Evolutionary conservation across 1,140 invertebrate genomes (phyloP), one percentile per base, ranked within the genome.

Genomic region (Drosophila mayri): DNA sequence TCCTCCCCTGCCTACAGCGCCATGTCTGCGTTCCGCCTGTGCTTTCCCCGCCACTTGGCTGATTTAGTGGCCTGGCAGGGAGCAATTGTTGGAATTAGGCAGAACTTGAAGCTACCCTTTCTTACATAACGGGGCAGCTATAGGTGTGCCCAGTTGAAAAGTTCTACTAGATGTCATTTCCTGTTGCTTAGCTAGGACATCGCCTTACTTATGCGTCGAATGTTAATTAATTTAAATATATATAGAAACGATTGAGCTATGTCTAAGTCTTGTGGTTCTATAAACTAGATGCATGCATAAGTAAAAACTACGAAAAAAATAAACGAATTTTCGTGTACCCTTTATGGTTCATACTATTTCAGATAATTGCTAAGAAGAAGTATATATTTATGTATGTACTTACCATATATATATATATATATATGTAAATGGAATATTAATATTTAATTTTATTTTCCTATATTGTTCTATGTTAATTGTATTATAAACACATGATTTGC

Each of bases 81-180:
- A 72, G 76, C 67, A 74, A 77, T 85, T 68, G 75, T 61, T 75
- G 59, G 74, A 84, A 75, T 81, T 88, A 81, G 68, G 75, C 77
- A 78, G 66, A 59, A 67, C 64, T 67, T 28, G 47, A 37, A 58
- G 43, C 41, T 60, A 35, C 47, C 20, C 41, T 28, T 43, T 35
- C 40, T 9, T 14, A 5, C 8, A 16, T 65, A 38, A 40, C 35
- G 30, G n/a, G 44, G 16, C 44, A 47, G 18, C n/a, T 1, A 7
- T 22, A 8, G 37, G 16, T 44, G 46, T n/a, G 22, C 25, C 14
- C 8, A 16, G 25, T 25, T 25, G 25, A 16, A 20, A 2, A 12
- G 6, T 20, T 20, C 11, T 3, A 3, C n/a, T 14, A 20, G 50
- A 12, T 16, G 7, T 16, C 12, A 12, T 22, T 22, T 54, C 14